phyloP scores from a whole-genome alignment of 2,113 vertebrate genomes.

The Todiramphus saurophagus region DNA sequence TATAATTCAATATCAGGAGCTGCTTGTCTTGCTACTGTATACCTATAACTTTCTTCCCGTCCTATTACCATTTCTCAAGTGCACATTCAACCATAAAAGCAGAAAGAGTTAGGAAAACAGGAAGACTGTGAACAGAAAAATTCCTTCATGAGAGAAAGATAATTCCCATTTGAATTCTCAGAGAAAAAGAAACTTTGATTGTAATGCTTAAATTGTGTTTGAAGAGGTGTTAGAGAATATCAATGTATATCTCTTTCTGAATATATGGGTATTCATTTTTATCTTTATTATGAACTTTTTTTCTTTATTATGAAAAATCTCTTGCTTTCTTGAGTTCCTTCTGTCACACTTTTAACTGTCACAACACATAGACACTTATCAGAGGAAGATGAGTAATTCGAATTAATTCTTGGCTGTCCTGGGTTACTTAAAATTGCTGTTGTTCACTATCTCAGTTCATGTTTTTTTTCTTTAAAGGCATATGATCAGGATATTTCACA shows the following conservation, averaged over 20 bases:
- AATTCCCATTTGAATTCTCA: not conserved
- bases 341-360: not conserved
- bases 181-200: not conserved
- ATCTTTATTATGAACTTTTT: not conserved
- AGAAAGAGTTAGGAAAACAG: not conserved
- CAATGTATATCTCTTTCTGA: rapidly evolving
- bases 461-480: not conserved
- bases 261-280: not conserved
- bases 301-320: not conserved
- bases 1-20: not conserved
- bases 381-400: not conserved
- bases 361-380: not conserved
- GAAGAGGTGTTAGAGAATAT: not conserved
- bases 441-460: not conserved
- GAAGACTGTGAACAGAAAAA: not conserved
- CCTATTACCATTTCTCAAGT: not conserved
- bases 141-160: not conserved
- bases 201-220: not conserved
- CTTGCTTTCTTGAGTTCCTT: not conserved
- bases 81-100: not conserved
- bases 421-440: not conserved
- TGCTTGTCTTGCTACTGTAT: not conserved
- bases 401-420: not conserved
- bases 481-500: not conserved
- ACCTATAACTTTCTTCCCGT: not conserved